Conservation (phyloP, 2,888 invertebrate genomes). For the Hyposoter dolosus region DNA sequence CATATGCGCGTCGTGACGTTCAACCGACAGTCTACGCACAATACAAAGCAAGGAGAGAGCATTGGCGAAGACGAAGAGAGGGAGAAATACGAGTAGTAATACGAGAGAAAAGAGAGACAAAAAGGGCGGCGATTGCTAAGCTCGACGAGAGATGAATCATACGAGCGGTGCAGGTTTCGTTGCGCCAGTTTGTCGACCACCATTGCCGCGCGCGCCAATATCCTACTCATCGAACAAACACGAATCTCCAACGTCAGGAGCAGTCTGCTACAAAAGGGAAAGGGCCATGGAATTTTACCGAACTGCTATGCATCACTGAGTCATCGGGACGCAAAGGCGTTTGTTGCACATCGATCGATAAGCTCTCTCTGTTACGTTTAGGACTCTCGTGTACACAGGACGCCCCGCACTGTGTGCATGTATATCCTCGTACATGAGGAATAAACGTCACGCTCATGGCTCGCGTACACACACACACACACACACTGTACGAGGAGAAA, state of each 20-base stretch:
- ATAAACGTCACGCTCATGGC: not conserved
- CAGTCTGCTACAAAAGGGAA: slow-evolving; percentile 9
- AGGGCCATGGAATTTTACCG: slow-evolving; percentile 62
- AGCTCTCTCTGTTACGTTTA: slow-evolving; percentile 65
- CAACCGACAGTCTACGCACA: slow-evolving; percentile 25
- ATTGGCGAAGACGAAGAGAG: slow-evolving; percentile 21
- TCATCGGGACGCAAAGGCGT: slow-evolving; percentile 68
- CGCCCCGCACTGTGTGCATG: not conserved
- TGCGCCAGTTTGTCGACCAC: slow-evolving; percentile 60
- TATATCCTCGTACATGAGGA: not conserved
- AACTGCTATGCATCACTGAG: slow-evolving; percentile 66
- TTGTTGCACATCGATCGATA: slow-evolving; percentile 70
- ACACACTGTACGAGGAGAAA: not conserved
- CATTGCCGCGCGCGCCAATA: slow-evolving; percentile 34
- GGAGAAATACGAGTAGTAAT: not conserved
- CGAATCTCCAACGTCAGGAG: slow-evolving; percentile 36
- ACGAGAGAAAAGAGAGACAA: too few species aligned
- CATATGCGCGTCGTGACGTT: slow-evolving; percentile 59
- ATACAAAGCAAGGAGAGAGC: slow-evolving; percentile 55
- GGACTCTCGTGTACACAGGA: slow-evolving; percentile 25
- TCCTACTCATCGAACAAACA: slow-evolving; percentile 61
- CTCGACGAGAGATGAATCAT: slow-evolving; percentile 69
- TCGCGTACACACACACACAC: not conserved
- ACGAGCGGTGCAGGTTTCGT: slow-evolving; percentile 57
- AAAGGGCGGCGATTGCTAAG: slow-evolving; percentile 20